Evolutionary conservation across 2,888 invertebrate species (phyloP).

Genomic region (Caenorhabditis macrosperma): DNA sequence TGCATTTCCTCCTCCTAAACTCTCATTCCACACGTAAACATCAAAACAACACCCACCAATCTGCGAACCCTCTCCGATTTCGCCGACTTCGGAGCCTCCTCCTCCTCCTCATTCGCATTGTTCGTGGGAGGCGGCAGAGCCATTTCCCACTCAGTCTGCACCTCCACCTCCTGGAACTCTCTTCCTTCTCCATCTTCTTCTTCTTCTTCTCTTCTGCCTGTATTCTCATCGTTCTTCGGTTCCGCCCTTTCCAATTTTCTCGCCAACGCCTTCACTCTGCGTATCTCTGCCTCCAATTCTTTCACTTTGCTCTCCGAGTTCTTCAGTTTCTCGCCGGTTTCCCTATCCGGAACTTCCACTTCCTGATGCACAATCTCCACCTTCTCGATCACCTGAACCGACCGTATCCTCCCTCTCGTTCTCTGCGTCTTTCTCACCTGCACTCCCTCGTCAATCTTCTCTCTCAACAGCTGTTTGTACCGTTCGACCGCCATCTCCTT

Average conservation of each 20-base stretch:
- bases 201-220: no score
- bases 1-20: constrained; percentile 54
- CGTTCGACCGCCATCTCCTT: constrained; percentile 72
- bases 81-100: constrained; percentile 30
- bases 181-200: constrained; percentile 1
- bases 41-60: constrained; percentile 4
- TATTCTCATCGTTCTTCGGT: background rate
- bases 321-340: constrained; percentile 23
- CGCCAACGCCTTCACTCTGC: constrained; percentile 1
- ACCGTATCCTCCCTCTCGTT: background rate
- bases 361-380: constrained; percentile 49
- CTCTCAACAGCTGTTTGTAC: constrained; percentile 68
- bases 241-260: constrained; percentile 16
- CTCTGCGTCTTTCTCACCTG: constrained; percentile 11
- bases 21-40: no score
- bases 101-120: constrained; percentile 41
- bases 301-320: constrained; percentile 17
- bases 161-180: constrained; percentile 22
- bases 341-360: constrained; percentile 48
- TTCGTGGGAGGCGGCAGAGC: constrained; percentile 4
- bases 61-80: constrained; percentile 36
- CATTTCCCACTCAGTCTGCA: constrained; percentile 33
- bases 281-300: constrained; percentile 12
- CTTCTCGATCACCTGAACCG: constrained; percentile 32
- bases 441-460: constrained; percentile 54